phyloP scores from a whole-genome alignment of 2,113 vertebrate genomes.

The Antigone vipio region DNA sequence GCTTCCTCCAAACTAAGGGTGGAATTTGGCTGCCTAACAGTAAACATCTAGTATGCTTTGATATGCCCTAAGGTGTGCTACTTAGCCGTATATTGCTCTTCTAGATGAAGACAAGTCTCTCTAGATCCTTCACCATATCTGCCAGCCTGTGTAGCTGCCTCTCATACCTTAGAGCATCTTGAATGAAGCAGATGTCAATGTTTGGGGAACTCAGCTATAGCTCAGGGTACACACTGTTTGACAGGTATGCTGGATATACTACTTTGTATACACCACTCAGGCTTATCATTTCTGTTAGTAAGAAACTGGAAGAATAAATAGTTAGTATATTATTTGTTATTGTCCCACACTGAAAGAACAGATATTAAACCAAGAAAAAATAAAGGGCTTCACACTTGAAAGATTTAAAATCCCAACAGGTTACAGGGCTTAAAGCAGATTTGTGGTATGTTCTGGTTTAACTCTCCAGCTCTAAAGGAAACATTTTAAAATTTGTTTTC shows the following conservation, averaged over 20 bases:
- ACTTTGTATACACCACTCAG: not conserved
- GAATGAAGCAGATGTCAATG: not conserved
- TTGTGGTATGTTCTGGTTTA: not conserved
- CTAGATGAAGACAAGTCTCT: not conserved
- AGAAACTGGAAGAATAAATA: not conserved
- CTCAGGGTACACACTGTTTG: not conserved
- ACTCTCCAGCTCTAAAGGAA: not conserved
- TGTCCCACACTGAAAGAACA: accelerated
- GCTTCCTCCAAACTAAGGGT: not conserved
- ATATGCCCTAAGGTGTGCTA: not conserved
- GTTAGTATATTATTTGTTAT: not conserved
- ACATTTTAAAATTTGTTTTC: not conserved
- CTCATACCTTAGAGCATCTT: not conserved
- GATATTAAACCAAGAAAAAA: not conserved
- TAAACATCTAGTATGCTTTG: not conserved
- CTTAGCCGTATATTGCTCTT: not conserved
- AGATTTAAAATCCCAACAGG: not conserved
- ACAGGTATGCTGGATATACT: accelerated
- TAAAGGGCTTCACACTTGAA: not conserved
- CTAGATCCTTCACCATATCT: not conserved
- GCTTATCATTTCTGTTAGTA: not conserved
- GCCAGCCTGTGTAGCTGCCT: not conserved
- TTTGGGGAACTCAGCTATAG: not conserved
- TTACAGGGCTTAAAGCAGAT: not conserved
- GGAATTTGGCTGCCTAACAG: not conserved